Evolutionary conservation across 2,113 vertebrate species (phyloP).

Genomic region (Otus sunia): DNA sequence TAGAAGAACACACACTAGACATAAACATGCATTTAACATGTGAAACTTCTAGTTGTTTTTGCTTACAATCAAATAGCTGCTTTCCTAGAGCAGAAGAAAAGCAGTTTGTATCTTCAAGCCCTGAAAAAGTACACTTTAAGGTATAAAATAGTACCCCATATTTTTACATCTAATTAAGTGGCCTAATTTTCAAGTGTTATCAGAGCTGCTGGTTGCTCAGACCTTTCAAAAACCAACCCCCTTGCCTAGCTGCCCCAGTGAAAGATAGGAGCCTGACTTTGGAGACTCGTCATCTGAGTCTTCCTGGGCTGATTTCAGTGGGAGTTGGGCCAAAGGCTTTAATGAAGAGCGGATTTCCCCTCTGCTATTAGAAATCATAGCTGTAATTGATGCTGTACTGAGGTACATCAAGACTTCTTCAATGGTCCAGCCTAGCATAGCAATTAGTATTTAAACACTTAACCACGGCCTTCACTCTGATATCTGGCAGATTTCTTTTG

Average conservation of each 20-base stretch:
- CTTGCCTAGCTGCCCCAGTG: neutral
- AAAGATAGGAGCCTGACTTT: neutral
- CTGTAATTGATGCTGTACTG: neutral
- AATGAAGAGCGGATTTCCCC: neutral
- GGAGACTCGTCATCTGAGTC: fast-evolving
- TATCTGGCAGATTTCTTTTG: neutral
- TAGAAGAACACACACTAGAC: neutral
- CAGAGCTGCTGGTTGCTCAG: neutral
- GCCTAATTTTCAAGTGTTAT: neutral
- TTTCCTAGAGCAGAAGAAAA: neutral
- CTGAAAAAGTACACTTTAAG: neutral
- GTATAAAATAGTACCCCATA: neutral
- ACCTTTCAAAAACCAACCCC: neutral
- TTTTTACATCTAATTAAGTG: neutral
- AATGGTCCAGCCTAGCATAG: neutral
- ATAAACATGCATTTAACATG: neutral
- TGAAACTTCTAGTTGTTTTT: neutral
- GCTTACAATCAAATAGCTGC: neutral
- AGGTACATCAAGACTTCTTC: neutral
- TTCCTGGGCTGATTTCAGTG: neutral
- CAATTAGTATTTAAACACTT: neutral
- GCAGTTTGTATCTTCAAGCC: neutral
- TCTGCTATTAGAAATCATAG: neutral
- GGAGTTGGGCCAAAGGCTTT: neutral
- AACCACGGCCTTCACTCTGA: neutral